Conservation (phyloP, 2,888 invertebrate genomes). For the Incurvaria masculella region DNA sequence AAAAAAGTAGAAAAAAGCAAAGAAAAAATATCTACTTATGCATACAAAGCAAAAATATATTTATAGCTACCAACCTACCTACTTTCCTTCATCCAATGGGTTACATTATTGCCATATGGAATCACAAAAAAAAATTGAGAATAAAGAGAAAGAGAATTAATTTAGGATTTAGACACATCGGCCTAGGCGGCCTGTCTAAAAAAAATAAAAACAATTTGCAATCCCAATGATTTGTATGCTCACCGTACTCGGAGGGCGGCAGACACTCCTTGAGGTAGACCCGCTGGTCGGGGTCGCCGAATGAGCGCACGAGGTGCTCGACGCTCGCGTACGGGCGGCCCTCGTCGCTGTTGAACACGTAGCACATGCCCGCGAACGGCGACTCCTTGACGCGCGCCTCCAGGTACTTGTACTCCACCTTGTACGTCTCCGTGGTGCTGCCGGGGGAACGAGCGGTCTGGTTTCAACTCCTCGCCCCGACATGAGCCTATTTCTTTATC, state of each 20-base stretch:
- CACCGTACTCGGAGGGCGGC: constrained; percentile 86
- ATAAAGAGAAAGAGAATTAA: not conserved
- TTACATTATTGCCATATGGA: no score
- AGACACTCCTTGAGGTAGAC: constrained; percentile 71
- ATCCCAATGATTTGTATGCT: constrained; percentile 13
- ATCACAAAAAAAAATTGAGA: no score
- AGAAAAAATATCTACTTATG: no score
- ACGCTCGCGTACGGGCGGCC: constrained; percentile 55
- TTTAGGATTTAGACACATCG: no score
- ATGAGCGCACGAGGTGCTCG: constrained; percentile 58
- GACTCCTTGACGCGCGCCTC: no score
- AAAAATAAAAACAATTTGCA: constrained; percentile 1
- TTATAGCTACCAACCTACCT: no score
- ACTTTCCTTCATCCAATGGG: no score
- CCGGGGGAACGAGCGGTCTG: constrained; percentile 21
- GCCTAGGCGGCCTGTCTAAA: no score
- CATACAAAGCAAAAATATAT: no score
- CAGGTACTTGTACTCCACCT: constrained; percentile 57
- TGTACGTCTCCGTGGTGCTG: constrained; percentile 67
- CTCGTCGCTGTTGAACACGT: constrained; percentile 56
- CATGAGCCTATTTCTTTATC: no score
- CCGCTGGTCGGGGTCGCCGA: constrained; percentile 58
- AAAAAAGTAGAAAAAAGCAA: no score
- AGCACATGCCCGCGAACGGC: constrained; percentile 44
- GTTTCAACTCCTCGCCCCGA: no score